phyloP scores from a whole-genome alignment of 2,797 vertebrate genomes.

The Danio aesculapii region DNA sequence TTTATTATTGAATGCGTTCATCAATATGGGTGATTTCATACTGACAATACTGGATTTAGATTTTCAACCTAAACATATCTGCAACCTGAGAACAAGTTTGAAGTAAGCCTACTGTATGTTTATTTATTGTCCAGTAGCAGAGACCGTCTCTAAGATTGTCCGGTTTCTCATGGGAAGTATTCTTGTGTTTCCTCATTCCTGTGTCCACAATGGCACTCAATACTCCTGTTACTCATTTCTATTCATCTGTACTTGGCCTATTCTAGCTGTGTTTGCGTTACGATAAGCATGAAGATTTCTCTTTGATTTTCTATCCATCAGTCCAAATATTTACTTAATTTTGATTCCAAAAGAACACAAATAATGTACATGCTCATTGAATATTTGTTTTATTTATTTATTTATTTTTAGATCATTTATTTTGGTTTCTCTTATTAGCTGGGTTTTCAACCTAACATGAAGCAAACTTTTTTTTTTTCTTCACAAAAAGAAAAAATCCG shows the following conservation, averaged over 20 bases:
- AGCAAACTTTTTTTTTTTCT: too few species aligned
- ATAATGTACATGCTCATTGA: not conserved
- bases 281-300: not conserved
- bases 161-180: not conserved
- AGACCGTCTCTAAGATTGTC: constrained; percentile 4
- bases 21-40: too few species aligned
- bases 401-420: not conserved
- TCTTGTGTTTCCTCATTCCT: constrained; percentile 30
- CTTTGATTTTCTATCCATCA: constrained; percentile 4
- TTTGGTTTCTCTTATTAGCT: not conserved
- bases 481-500: too few species aligned
- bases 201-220: constrained; percentile 29
- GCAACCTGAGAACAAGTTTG: not conserved
- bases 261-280: constrained; percentile 25
- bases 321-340: constrained; percentile 14
- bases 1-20: not conserved
- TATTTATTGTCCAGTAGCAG: not conserved
- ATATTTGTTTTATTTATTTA: not conserved
- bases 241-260: constrained; percentile 1
- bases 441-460: too few species aligned
- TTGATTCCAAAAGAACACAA: constrained; percentile 16
- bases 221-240: constrained; percentile 12
- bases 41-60: not conserved
- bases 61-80: not conserved
- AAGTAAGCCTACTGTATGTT: not conserved